These are phyloP conservation scores for Campylomormyrus tamandua DNA, from an alignment of 2,113 vertebrate species.

Conservation along the genomic window DNA sequence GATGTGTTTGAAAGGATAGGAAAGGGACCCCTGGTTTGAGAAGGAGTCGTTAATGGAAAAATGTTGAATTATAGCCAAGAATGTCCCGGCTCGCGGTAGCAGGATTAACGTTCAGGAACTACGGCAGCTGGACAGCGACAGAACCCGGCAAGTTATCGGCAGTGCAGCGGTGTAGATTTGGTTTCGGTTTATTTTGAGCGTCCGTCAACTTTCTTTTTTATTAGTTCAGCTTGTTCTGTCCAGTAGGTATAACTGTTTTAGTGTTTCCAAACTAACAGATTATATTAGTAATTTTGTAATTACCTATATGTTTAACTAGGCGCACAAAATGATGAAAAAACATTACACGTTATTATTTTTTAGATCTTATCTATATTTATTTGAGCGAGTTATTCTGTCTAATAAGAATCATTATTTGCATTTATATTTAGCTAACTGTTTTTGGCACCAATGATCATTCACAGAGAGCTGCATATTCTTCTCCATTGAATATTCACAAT, in stretches of 20 bases:
- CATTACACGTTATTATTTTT: background rate
- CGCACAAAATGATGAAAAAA: background rate
- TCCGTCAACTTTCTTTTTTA: background rate
- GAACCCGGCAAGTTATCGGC: background rate
- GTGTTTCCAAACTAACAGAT: background rate
- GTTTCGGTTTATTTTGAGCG: background rate
- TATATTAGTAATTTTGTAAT: background rate
- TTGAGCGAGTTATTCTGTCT: background rate
- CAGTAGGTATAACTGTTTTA: background rate
- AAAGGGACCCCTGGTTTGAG: background rate
- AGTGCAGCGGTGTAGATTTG: background rate
- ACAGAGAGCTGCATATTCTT: background rate
- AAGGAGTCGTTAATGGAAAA: background rate
- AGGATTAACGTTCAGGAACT: conserved; percentile 31
- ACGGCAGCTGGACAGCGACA: conserved; percentile 29
- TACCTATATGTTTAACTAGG: background rate
- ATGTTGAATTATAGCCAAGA: background rate
- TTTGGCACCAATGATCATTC: background rate
- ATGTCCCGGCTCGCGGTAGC: background rate
- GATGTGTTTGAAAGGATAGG: background rate
- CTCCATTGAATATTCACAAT: background rate
- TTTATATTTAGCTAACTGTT: background rate
- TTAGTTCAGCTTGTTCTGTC: background rate
- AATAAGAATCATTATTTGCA: background rate
- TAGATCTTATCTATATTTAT: background rate